Evolutionary conservation across 2,797 vertebrate species (phyloP).

Genomic region (Channa striata): DNA sequence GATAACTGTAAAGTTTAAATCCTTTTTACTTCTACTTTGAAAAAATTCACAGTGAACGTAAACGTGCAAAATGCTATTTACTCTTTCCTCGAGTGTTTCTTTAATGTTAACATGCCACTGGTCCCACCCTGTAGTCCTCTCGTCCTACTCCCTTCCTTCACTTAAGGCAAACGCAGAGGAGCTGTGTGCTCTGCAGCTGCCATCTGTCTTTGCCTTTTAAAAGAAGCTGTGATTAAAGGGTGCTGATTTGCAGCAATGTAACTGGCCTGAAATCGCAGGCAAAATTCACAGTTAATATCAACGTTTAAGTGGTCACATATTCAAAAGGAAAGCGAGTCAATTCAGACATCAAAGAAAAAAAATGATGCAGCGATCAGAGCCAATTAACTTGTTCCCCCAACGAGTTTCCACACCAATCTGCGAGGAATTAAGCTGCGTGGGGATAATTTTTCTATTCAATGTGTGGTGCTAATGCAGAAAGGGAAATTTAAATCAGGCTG

Average conservation of each 20-base stretch:
- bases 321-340: neutral
- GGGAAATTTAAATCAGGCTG: constrained; percentile 26
- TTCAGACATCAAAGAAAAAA: constrained; percentile 29
- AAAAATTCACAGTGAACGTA: neutral
- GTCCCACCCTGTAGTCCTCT: neutral
- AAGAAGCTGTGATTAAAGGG: constrained; percentile 35
- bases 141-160: neutral
- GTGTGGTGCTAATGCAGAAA: neutral
- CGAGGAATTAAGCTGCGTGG: constrained; percentile 21
- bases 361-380: constrained; percentile 35
- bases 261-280: neutral
- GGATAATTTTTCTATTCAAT: constrained; percentile 4
- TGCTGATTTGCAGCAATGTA: constrained; percentile 1
- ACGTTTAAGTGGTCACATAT: neutral
- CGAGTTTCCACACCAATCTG: constrained; percentile 20
- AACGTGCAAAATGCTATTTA: constrained; percentile 1
- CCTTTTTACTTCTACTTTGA: neutral
- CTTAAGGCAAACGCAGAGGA: constrained; percentile 29
- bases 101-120: neutral
- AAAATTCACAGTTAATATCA: neutral
- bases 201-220: constrained; percentile 23
- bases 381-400: constrained; percentile 40
- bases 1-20: neutral
- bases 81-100: neutral
- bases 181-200: constrained; percentile 29